Conservation (phyloP, 1,140 invertebrate species). For the Polyergus mexicanus region DNA sequence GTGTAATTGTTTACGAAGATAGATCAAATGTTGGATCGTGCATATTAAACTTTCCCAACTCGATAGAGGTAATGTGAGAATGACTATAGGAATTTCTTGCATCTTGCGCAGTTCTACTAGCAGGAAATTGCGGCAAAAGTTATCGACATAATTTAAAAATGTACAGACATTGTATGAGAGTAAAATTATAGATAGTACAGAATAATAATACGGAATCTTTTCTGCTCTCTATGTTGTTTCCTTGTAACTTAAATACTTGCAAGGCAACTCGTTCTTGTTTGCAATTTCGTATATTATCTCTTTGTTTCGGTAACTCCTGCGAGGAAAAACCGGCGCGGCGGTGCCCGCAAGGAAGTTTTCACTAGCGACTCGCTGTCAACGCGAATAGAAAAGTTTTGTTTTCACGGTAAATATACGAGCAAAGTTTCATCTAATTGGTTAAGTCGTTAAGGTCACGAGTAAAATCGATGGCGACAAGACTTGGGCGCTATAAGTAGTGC, state of each 20-base stretch:
- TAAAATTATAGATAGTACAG: constrained; percentile 11
- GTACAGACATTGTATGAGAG: not conserved
- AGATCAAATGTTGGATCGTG: constrained; percentile 47
- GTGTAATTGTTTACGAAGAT: constrained; percentile 38
- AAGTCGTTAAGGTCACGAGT: constrained; percentile 61
- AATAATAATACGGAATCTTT: not conserved
- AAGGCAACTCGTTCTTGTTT: constrained; percentile 17
- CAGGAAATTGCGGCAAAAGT: constrained; percentile 2
- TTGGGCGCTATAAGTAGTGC: constrained; percentile 28
- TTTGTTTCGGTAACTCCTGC: constrained; percentile 56
- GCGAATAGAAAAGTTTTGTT: constrained; percentile 54
- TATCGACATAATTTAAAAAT: constrained; percentile 38
- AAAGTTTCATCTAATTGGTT: constrained; percentile 66
- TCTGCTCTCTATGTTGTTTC: not conserved
- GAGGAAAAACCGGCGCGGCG: constrained; percentile 34
- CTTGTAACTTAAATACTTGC: constrained; percentile 26
- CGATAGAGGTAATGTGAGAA: constrained; percentile 15
- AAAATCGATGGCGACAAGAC: constrained; percentile 47
- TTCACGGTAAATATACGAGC: constrained; percentile 24
- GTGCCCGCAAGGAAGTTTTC: constrained; percentile 27
- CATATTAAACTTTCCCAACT: constrained; percentile 27
- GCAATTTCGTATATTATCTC: constrained; percentile 17
- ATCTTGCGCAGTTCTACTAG: not conserved
- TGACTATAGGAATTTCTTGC: constrained; percentile 6
- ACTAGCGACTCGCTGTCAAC: constrained; percentile 1